Conservation (phyloP, 2,888 invertebrate species). For the Lamproptera curius region DNA sequence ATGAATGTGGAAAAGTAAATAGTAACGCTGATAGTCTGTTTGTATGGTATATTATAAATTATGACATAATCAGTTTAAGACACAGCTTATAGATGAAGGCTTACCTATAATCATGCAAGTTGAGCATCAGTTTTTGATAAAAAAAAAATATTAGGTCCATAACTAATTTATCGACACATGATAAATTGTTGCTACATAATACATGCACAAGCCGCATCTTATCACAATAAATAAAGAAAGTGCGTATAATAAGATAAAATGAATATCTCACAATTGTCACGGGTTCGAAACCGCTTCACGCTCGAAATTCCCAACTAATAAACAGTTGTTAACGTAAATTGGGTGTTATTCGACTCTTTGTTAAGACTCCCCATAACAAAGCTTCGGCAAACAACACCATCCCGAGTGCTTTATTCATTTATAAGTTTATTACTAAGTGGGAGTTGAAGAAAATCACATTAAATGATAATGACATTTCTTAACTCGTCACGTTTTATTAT, state of each 20-base stretch:
- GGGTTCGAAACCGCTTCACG: constrained; percentile 2
- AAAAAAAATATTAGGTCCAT: too few relatives aligned
- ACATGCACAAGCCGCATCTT: too few relatives aligned
- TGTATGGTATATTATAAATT: too few relatives aligned
- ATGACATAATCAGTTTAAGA: too few relatives aligned
- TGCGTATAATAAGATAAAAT: neutral
- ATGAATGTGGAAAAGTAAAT: too few relatives aligned
- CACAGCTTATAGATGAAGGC: too few relatives aligned
- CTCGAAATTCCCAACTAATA: constrained; percentile 9
- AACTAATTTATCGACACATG: too few relatives aligned
- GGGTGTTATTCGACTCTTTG: constrained; percentile 11
- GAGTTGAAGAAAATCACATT: constrained; percentile 3
- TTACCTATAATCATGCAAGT: too few relatives aligned
- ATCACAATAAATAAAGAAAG: neutral
- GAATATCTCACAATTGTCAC: neutral
- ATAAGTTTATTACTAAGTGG: constrained; percentile 12
- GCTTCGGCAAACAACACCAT: constrained; percentile 14
- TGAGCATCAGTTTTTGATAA: too few relatives aligned
- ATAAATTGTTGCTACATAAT: too few relatives aligned
- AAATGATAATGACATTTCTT: constrained; percentile 3
- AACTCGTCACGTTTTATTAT: neutral
- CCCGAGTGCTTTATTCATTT: constrained; percentile 16
- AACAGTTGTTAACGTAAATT: constrained; percentile 17
- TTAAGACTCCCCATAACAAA: constrained; percentile 8
- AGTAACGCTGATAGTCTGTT: too few relatives aligned